Conservation (phyloP, 2,888 invertebrate species). For the Tenthredo amoena region DNA sequence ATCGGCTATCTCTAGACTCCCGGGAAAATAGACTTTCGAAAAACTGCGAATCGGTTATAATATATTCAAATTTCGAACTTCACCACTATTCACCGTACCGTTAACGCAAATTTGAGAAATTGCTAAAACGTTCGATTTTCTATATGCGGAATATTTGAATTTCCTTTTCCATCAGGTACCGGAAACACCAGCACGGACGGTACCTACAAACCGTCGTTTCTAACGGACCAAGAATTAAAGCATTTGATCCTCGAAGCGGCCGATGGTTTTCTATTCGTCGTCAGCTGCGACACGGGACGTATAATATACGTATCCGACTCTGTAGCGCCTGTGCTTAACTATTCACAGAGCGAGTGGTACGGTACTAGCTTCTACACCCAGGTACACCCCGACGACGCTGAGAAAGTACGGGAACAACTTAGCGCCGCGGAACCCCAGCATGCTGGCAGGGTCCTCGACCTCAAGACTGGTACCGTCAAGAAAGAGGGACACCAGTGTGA, state of each 20-base stretch:
- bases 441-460: conserved; percentile 95
- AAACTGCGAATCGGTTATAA: too few species aligned
- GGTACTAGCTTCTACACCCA: conserved; percentile 97
- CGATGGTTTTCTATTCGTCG: conserved; percentile 98
- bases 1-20: too few species aligned
- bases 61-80: too few species aligned
- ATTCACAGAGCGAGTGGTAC: conserved; percentile 99
- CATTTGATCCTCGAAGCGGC: conserved; percentile 99
- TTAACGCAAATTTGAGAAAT: too few species aligned
- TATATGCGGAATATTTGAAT: neutral
- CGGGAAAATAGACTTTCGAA: too few species aligned
- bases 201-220: conserved; percentile 98
- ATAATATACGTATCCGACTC: conserved; percentile 99
- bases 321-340: conserved; percentile 97
- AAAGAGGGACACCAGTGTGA: conserved; percentile 99
- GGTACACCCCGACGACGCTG: conserved; percentile 98
- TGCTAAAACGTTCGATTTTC: too few species aligned
- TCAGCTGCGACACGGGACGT: conserved; percentile 97
- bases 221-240: conserved; percentile 99
- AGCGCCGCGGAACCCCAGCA: conserved; percentile 98
- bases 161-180: conserved; percentile 81
- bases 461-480: conserved; percentile 99
- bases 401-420: conserved; percentile 97
- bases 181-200: conserved; percentile 98
- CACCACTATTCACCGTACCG: too few species aligned